Percentiles rank a stretch among this genome's conserved stretches.
phyloP scores from a whole-genome alignment of 2,113 vertebrate species.

The Amazona guildingii region DNA sequence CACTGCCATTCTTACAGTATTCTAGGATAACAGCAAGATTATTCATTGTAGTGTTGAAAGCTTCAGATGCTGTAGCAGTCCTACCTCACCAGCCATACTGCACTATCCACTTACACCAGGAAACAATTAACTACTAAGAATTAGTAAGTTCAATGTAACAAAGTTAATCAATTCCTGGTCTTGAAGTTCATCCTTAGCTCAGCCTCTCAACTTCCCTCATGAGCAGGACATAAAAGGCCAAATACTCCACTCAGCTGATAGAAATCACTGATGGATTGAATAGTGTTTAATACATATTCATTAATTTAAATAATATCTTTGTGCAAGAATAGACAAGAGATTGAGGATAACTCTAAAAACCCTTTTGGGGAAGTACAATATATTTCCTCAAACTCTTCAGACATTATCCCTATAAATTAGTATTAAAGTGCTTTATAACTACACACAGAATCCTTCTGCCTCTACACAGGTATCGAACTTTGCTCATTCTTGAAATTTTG shows the following conservation, averaged over 20 bases:
- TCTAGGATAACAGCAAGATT: conserved; percentile 35
- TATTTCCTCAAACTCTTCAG: conserved; percentile 32
- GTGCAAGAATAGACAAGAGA: conserved; percentile 8
- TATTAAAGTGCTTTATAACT: conserved; percentile 52
- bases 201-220: background rate
- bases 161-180: background rate
- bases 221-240: background rate
- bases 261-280: background rate
- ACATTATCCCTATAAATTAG: conserved; percentile 36
- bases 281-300: conserved; percentile 13
- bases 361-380: conserved; percentile 18
- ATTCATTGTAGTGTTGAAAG: conserved; percentile 39
- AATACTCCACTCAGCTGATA: background rate
- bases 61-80: conserved; percentile 31
- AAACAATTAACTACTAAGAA: conserved; percentile 30
- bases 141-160: background rate
- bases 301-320: conserved; percentile 26
- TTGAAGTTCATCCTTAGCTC: background rate
- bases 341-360: background rate
- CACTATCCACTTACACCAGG: conserved; percentile 14
- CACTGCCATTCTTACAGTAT: conserved; percentile 21
- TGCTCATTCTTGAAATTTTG: background rate
- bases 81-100: background rate
- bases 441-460: background rate
- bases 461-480: background rate